phyloP scores from a whole-genome alignment of 2,888 invertebrate genomes.

The Ophioninae sp. region DNA sequence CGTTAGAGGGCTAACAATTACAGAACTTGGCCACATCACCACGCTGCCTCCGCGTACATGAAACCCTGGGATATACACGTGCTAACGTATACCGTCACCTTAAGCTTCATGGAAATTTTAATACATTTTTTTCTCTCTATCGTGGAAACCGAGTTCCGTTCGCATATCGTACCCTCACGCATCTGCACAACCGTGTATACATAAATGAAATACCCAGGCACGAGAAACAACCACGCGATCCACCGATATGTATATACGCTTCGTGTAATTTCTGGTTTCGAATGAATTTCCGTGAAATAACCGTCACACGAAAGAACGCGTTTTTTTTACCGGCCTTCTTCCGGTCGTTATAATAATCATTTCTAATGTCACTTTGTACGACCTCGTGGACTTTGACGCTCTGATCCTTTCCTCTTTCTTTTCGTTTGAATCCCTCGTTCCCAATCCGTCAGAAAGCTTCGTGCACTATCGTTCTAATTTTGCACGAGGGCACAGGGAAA shows the following conservation, averaged over 20 bases:
- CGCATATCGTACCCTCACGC: constrained; percentile 17
- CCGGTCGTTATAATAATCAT: constrained; percentile 2
- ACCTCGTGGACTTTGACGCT: neutral
- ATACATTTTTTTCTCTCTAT: constrained; percentile 59
- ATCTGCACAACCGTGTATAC: constrained; percentile 19
- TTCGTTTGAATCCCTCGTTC: neutral
- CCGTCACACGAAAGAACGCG: constrained; percentile 56
- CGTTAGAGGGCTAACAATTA: constrained; percentile 9
- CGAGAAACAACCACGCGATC: constrained; percentile 59
- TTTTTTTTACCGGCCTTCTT: constrained; percentile 16
- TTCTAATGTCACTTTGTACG: neutral
- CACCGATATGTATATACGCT: constrained; percentile 50
- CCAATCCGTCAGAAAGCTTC: no score
- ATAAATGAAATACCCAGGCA: constrained; percentile 40
- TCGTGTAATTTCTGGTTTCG: constrained; percentile 59
- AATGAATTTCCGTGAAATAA: constrained; percentile 59
- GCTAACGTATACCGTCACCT: neutral
- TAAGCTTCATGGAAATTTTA: constrained; percentile 63
- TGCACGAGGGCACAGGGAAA: neutral
- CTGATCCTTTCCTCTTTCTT: neutral
- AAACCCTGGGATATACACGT: neutral
- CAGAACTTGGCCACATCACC: constrained; percentile 14
- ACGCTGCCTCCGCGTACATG: neutral
- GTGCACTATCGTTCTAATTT: neutral
- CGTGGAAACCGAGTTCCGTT: constrained; percentile 42